Evolutionary conservation across 2,113 vertebrate genomes (phyloP).

Genomic region (Prinia subflava): DNA sequence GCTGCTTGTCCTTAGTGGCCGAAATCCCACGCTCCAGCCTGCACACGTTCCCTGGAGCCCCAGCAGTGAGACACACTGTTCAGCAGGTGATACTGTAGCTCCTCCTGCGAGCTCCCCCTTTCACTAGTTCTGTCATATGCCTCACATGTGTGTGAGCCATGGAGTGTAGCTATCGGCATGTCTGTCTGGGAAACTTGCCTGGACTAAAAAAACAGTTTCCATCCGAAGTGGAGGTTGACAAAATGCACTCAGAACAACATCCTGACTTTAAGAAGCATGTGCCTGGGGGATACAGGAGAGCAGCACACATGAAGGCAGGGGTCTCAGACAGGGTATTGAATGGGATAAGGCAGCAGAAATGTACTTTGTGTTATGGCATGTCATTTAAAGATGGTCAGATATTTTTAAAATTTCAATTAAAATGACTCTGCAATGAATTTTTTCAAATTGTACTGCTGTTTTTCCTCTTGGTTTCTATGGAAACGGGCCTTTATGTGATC

Average conservation of each 20-base stretch:
- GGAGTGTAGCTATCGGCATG: not conserved
- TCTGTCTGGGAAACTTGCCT: not conserved
- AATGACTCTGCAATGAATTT: conserved; percentile 7
- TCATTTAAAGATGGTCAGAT: conserved; percentile 16
- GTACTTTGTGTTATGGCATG: not conserved
- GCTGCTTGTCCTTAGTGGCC: not conserved
- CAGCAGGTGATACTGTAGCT: not conserved
- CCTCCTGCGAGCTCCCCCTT: not conserved
- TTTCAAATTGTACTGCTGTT: conserved; percentile 36
- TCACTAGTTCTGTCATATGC: not conserved
- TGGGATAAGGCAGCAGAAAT: not conserved
- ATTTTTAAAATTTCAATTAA: conserved; percentile 53
- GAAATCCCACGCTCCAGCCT: not conserved
- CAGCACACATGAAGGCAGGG: not conserved
- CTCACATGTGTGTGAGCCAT: not conserved
- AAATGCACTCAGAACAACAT: not conserved
- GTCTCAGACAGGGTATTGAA: not conserved
- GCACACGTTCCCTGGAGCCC: too few relatives aligned
- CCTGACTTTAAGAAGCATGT: not conserved
- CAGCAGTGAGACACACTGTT: accelerated
- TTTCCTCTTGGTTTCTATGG: conserved; percentile 54
- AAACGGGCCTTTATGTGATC: conserved; percentile 21
- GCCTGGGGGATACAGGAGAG: not conserved
- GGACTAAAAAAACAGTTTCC: not conserved
- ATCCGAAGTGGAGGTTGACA: not conserved